Evolutionary conservation across 2,888 invertebrate genomes (phyloP).

Genomic region (Mylabris sibirica): DNA sequence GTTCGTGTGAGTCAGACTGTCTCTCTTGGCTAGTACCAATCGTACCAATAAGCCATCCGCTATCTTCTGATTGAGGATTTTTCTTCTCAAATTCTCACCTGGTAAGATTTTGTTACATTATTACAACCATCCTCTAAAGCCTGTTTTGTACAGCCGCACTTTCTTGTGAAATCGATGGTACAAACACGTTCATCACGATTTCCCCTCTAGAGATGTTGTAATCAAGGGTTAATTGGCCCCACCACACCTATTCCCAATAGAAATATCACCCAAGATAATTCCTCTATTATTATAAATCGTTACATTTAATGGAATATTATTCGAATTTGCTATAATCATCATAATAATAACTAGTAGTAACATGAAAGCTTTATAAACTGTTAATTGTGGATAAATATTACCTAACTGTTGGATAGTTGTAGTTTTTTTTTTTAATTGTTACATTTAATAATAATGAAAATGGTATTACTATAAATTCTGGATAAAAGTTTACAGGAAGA

Average conservation of each 20-base stretch:
- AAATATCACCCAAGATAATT: neutral
- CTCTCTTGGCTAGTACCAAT: too few species aligned
- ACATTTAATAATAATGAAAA: constrained; percentile 28
- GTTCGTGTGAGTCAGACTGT: too few species aligned
- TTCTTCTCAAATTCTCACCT: too few species aligned
- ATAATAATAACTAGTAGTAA: neutral
- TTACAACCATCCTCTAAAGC: too few species aligned
- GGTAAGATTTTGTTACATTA: too few species aligned
- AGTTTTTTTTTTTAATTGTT: constrained; percentile 26
- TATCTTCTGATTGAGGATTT: too few species aligned
- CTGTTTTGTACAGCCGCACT: too few species aligned
- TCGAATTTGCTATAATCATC: neutral
- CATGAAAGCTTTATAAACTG: neutral
- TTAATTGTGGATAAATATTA: neutral
- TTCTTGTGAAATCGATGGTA: too few species aligned
- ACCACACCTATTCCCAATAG: neutral
- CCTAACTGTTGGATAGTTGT: neutral
- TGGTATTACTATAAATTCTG: constrained; percentile 33
- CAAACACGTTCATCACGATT: neutral
- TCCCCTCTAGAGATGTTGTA: constrained; percentile 5
- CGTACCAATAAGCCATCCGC: too few species aligned
- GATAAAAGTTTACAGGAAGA: constrained; percentile 23
- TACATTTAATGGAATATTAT: neutral
- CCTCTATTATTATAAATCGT: neutral
- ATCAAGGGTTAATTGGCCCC: constrained; percentile 10